Base-by-base conservation (phyloP, 2,113 vertebrate species). In the Castor canadensis region DNA sequence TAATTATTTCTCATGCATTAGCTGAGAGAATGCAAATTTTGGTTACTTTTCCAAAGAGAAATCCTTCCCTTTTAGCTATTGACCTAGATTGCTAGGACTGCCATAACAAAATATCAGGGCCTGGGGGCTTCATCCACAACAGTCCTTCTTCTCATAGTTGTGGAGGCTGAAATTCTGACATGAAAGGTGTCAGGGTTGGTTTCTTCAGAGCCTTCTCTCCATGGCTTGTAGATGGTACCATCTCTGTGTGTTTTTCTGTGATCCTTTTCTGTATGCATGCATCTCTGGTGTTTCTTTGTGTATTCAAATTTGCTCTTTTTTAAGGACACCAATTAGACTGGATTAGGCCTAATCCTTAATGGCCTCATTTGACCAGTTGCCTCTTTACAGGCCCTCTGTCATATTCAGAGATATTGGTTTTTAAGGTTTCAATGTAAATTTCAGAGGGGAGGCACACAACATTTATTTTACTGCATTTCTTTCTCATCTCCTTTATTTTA, bases 401-500 rank as follows among this genome's bases (percentile, higher is more conserved):
- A 30, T 16, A 24, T 64, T 87, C 47, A 75, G 35, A 20, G 35
- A 66, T 38, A 1, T 28, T 6, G 7, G 28, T 19, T 4, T 20
- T 77, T 52, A 5, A 40, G 9, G 12, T 2, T 9, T 91, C n/a
- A 24, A 9, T 62, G 17, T 22, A 32, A 76, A 52, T 60, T 84
- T 38, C 1, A 24, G 9, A 6, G 10, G 12, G 9, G 54, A 6
- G 67, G 28, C 24, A 45, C n/a, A 26, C 35, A 45, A 9, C 26
- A 43, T 26, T 76, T 88, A n/a, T 85, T 95, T 38, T 47, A 26
- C 97, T 96, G 76, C 20, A 73, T 93, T 97, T 77, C 73, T 95
- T 95, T 54, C 26, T 83, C 32, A 13, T 9, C 49, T 96, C 26
- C 76, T 96, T 26, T 94, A 1, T 94, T 97, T 95, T 79, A 99